Evolutionary conservation across 2,888 invertebrate species (phyloP), one percentile per base, ranked within the genome.

Genomic region (Anthrax anthrax): DNA sequence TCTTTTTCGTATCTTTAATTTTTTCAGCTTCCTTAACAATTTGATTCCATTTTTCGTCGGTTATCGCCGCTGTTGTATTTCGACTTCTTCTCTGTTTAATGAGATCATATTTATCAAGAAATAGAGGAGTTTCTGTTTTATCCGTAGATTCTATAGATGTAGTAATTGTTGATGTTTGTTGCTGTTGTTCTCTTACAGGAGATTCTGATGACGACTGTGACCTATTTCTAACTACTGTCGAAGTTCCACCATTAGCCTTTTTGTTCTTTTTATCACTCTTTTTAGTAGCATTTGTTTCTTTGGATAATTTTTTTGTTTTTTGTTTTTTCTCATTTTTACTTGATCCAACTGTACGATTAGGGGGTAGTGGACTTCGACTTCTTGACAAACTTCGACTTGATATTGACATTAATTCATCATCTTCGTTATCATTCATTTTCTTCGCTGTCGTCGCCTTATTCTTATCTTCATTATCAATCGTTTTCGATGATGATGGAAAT

Each of bases 41-140:
- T 43, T 63, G 56, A 47, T 58, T 56, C 48, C 50, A 44, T 42
- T 57, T 51, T 47, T 61, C 55, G 43, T 62, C 60, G 46, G 56
- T 56, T 17, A 2, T 12, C 3, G 29, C 1, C 1, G 29, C 29
- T 12, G 29, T 32, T 54, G 50, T 34, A 51, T 51, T 23, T 56
- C 77, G 65, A 59, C 73, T 70, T 56, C 78, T 59, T 52, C 80
- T 64, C 63, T 78, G 74, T 63, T 81, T 72, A 49, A 75, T 73
- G 59, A 75, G 70, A 56, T 78, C 77, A 57, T 75, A 77, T 59
- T 78, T 78, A 56, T 78, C 77, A 59, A 66, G 55, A 19, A 65
- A 66, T 36, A 64, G 46, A 37, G 65, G 48, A 73, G 62, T 58
- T 4, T 43, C 38, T 14, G 2, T 14, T 2, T 39, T 17, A 14